Evolutionary conservation across 1,140 invertebrate species (phyloP).

Genomic region (Neoseiulus cucumeris): DNA sequence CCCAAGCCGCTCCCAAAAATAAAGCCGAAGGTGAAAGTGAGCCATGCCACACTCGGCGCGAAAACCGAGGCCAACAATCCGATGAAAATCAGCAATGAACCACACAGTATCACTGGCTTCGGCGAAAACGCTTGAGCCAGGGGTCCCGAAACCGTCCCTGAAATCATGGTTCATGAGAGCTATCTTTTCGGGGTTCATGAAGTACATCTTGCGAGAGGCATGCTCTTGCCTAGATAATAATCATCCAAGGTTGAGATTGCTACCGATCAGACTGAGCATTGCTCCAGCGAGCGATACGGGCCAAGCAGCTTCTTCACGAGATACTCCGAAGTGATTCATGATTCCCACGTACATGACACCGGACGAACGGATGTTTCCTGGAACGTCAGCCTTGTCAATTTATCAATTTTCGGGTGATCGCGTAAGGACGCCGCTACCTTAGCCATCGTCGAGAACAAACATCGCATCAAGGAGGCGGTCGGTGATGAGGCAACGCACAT

Average conservation of each 20-base stretch:
- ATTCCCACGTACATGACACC: constrained; percentile 17
- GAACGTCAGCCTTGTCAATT: constrained; percentile 15
- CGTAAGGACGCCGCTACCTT: too few species aligned
- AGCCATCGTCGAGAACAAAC: too few species aligned
- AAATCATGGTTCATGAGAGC: background rate
- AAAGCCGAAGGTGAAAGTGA: background rate
- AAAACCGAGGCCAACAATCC: background rate
- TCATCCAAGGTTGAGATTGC: too few species aligned
- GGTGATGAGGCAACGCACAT: too few species aligned
- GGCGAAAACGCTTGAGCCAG: background rate
- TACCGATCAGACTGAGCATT: background rate
- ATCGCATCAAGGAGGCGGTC: too few species aligned
- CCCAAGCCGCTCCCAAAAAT: background rate
- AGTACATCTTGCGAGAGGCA: background rate
- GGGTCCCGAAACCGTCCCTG: background rate
- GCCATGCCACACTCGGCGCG: background rate
- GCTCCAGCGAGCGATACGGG: background rate
- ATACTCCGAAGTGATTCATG: constrained; percentile 13
- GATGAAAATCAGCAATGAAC: background rate
- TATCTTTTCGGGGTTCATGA: too few species aligned
- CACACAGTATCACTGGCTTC: background rate
- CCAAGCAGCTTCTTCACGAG: constrained; percentile 17
- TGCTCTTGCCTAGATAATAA: too few species aligned
- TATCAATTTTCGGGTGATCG: too few species aligned
- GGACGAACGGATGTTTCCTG: constrained; percentile 15